Conservation (phyloP, 2,888 invertebrate species). For the Microctonus aethiopoides region DNA sequence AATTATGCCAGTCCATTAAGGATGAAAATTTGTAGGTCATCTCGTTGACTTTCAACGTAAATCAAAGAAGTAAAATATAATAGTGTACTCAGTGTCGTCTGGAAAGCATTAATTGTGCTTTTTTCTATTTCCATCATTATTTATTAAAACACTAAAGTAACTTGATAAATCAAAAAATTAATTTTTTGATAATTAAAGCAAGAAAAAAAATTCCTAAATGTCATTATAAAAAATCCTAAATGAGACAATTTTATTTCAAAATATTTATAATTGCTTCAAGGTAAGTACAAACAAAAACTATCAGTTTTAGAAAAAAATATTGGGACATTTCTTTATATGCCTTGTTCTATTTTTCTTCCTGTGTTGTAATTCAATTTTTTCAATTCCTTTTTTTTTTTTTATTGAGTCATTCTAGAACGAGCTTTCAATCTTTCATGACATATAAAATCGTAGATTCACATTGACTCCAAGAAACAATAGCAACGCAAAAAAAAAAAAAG, state of each 20-base stretch:
- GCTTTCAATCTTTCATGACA: neutral
- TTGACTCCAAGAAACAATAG: neutral
- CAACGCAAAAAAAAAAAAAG: neutral
- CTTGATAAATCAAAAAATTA: neutral
- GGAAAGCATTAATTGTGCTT: neutral
- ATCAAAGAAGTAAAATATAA: neutral
- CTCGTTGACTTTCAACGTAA: neutral
- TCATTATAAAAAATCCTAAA: neutral
- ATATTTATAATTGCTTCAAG: neutral
- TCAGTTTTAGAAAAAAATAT: neutral
- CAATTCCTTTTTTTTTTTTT: neutral
- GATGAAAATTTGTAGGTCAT: neutral
- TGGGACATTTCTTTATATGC: neutral
- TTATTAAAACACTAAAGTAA: neutral
- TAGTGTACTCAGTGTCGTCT: neutral
- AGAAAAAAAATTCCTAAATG: neutral
- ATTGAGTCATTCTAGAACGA: neutral
- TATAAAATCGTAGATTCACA: neutral
- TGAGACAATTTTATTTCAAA: neutral
- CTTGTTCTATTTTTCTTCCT: neutral
- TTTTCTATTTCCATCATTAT: neutral
- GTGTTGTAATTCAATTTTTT: no score
- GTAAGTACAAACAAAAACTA: neutral
- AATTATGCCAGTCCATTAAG: neutral
- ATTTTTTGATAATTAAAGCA: neutral